Conservation (phyloP, 2,113 vertebrate genomes). For the Tursiops truncatus region DNA sequence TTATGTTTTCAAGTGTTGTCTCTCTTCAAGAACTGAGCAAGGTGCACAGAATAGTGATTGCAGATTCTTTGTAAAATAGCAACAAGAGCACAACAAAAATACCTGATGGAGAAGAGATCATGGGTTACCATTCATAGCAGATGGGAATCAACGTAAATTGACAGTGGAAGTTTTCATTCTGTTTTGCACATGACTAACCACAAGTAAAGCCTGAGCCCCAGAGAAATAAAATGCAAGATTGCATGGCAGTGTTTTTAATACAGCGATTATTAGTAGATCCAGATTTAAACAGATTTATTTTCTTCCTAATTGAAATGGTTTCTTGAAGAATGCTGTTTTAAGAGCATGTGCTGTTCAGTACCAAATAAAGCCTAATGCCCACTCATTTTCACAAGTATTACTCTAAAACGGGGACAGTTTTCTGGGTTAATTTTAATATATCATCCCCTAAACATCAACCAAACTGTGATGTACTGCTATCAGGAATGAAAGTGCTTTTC, state of each 20-base stretch:
- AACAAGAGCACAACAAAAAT: constrained; percentile 66
- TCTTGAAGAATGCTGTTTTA: constrained; percentile 36
- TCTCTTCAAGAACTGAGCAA: constrained; percentile 59
- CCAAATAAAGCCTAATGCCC: neutral
- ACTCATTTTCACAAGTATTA: neutral
- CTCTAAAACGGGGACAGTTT: neutral
- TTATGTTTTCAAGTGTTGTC: constrained; percentile 70
- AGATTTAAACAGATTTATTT: constrained; percentile 40
- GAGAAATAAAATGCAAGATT: constrained; percentile 62
- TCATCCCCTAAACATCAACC: neutral
- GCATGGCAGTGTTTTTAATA: constrained; percentile 40
- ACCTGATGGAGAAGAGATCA: constrained; percentile 22
- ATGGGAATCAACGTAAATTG: constrained; percentile 20
- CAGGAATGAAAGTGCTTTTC: neutral
- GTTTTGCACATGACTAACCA: constrained; percentile 50
- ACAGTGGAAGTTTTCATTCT: constrained; percentile 59
- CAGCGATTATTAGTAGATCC: constrained; percentile 38
- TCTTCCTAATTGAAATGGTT: constrained; percentile 34
- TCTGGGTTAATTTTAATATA: neutral
- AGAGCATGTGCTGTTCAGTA: neutral
- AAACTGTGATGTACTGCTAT: neutral
- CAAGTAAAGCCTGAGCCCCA: constrained; percentile 33
- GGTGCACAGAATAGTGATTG: constrained; percentile 48
- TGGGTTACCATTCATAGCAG: constrained; percentile 57
- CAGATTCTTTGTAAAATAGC: constrained; percentile 60